These are phyloP conservation scores for Samia ricini DNA, from an alignment of 1,140 invertebrate genomes.

Conservation along the genomic window DNA sequence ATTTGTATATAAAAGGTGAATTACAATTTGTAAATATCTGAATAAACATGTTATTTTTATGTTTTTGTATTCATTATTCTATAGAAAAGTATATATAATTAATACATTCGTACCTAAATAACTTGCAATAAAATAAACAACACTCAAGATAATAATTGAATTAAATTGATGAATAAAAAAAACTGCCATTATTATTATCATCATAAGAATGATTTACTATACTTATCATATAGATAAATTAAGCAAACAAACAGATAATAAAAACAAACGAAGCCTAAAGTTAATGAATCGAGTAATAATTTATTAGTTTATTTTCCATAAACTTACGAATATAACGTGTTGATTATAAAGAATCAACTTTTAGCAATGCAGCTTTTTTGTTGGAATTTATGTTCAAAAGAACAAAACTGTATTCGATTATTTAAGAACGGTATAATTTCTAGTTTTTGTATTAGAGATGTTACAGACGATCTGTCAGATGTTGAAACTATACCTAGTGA, in stretches of 20 bases:
- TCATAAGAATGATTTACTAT: neutral
- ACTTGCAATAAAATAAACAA: too few relatives aligned
- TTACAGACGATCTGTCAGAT: constrained; percentile 7
- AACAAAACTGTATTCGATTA: neutral
- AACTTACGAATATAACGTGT: neutral
- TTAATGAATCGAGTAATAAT: neutral
- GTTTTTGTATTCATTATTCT: neutral
- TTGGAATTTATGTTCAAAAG: neutral
- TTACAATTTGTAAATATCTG: neutral
- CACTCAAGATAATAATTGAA: too few relatives aligned
- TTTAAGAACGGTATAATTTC: neutral
- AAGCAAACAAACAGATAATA: too few relatives aligned
- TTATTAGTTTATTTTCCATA: neutral
- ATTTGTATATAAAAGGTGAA: neutral
- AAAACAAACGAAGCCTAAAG: neutral
- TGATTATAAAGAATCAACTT: neutral
- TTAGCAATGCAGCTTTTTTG: neutral
- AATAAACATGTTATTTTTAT: neutral
- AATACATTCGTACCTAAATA: neutral
- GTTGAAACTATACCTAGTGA: constrained; percentile 10
- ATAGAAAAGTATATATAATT: too few relatives aligned
- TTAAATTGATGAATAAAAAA: too few relatives aligned
- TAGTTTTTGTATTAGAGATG: neutral
- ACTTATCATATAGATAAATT: neutral
- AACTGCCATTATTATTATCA: neutral